Percentiles rank a stretch among this genome's conserved stretches.
Conservation (phyloP, 2,113 vertebrate species). For the Barbus barbus region DNA sequence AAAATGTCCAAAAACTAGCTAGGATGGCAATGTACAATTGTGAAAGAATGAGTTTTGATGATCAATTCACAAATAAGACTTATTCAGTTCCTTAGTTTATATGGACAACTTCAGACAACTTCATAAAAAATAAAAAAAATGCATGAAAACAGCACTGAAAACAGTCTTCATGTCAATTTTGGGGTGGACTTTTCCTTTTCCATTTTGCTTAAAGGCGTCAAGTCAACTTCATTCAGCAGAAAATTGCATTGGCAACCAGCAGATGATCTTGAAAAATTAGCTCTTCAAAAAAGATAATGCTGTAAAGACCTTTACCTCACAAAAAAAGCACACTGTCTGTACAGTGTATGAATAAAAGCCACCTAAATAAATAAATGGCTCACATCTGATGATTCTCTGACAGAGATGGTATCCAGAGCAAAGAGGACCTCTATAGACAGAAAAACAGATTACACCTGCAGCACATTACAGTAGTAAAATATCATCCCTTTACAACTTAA, state of each 20-base stretch:
- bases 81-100: too few relatives aligned
- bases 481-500: not conserved
- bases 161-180: not conserved
- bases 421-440: conserved; percentile 62
- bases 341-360: not conserved
- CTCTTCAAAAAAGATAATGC: not conserved
- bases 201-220: not conserved
- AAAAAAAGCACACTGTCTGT: not conserved
- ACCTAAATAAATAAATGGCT: not conserved
- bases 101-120: not conserved
- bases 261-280: not conserved
- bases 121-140: not conserved
- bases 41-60: too few relatives aligned
- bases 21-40: not conserved
- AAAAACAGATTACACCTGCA: conserved; percentile 54
- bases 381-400: too few relatives aligned
- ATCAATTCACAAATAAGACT: not conserved
- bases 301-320: not conserved
- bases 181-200: not conserved
- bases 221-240: not conserved
- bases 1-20: not conserved
- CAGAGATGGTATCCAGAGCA: conserved; percentile 45
- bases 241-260: not conserved
- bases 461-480: not conserved
- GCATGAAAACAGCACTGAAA: not conserved